These are phyloP conservation scores for Conops quadrifasciatus DNA, from an alignment of 2,888 invertebrate genomes.

Conservation along the genomic window DNA sequence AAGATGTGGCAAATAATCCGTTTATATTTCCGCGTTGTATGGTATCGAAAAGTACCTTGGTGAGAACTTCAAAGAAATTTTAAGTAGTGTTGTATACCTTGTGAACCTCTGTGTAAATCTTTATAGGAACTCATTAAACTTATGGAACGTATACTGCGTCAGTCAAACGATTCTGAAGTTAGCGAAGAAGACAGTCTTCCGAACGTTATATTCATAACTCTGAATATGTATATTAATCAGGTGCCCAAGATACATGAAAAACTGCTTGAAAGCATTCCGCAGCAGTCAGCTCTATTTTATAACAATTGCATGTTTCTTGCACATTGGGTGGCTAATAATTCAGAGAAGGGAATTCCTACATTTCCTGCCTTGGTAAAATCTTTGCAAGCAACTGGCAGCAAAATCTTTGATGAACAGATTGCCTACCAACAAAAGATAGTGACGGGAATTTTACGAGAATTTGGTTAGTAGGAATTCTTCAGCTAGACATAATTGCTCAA, in stretches of 20 bases:
- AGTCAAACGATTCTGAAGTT: conserved; percentile 44
- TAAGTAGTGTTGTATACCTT: conserved; percentile 14
- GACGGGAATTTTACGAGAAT: conserved; percentile 77
- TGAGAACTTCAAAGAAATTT: conserved; percentile 47
- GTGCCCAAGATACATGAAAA: conserved; percentile 83
- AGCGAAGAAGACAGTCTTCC: conserved; percentile 48
- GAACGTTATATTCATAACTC: conserved; percentile 64
- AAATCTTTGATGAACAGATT: conserved; percentile 77
- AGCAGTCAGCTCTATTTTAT: conserved; percentile 84
- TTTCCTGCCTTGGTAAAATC: conserved; percentile 74
- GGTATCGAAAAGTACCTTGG: conserved; percentile 65
- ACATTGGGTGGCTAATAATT: conserved; percentile 75
- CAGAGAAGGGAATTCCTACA: conserved; percentile 68
- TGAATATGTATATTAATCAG: conserved; percentile 79
- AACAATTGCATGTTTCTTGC: conserved; percentile 92
- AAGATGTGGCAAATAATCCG: conserved; percentile 54
- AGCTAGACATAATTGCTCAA: too few species aligned
- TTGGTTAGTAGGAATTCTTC: conserved; percentile 69
- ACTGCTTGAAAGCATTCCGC: conserved; percentile 83
- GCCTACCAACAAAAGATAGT: conserved; percentile 79
- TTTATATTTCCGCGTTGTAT: conserved; percentile 62
- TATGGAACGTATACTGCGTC: conserved; percentile 60
- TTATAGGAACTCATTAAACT: conserved; percentile 57
- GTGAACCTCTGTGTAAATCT: too few species aligned
- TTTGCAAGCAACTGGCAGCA: conserved; percentile 74